Percentiles rank a stretch among this genome's conserved stretches.
These are phyloP conservation scores for Rostratula benghalensis DNA, from an alignment of 2,113 vertebrate genomes.

Conservation along the genomic window DNA sequence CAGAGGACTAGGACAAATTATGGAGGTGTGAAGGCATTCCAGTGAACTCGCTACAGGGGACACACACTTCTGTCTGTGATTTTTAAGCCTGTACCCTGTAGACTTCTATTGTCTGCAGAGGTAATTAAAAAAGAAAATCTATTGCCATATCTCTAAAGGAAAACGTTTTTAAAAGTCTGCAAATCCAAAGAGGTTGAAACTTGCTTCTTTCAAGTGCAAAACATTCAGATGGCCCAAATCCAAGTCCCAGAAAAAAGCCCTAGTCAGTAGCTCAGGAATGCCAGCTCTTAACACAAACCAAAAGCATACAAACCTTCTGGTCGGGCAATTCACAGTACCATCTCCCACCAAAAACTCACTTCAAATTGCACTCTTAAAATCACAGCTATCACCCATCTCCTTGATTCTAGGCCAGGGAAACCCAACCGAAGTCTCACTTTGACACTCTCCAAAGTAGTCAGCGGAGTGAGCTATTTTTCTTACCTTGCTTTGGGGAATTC, in stretches of 20 bases:
- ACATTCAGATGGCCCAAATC: constrained; percentile 25
- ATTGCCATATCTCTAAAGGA: not conserved
- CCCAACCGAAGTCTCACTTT: not conserved
- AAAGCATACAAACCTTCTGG: constrained; percentile 6
- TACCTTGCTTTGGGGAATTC: constrained; percentile 32
- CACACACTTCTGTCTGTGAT: accelerated
- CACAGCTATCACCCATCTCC: not conserved
- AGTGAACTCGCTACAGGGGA: not conserved
- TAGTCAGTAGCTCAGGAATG: constrained; percentile 40
- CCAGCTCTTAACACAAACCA: constrained; percentile 38
- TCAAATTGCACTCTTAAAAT: not conserved
- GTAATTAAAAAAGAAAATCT: not conserved
- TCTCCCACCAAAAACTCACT: constrained; percentile 5
- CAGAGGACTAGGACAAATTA: not conserved
- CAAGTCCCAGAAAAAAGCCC: constrained; percentile 21
- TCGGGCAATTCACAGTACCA: not conserved
- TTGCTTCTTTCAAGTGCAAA: constrained; percentile 40
- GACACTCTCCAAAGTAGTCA: not conserved
- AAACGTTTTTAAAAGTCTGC: not conserved
- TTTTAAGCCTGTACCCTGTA: not conserved
- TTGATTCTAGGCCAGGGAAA: not conserved
- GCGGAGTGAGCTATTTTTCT: not conserved
- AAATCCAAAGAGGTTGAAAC: constrained; percentile 3
- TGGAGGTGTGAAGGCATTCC: not conserved
- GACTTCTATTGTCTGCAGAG: not conserved